These are phyloP conservation scores for Aphaenogaster floridana DNA, from an alignment of 1,140 invertebrate genomes.

Conservation along the genomic window DNA sequence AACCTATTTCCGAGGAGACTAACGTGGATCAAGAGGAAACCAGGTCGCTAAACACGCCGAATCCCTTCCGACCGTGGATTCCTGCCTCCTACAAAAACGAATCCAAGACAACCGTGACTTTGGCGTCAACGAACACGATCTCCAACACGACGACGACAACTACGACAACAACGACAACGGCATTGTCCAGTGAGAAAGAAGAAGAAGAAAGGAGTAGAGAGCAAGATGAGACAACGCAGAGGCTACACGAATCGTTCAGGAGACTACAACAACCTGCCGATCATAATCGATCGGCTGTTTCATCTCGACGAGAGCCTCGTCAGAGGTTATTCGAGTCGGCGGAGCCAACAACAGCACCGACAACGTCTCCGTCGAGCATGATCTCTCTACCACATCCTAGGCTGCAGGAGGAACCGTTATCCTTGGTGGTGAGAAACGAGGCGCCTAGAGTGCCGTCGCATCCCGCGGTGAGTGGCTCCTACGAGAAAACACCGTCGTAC, in stretches of 20 bases:
- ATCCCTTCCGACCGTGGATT: conserved; percentile 88
- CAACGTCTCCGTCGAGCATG: conserved; percentile 50
- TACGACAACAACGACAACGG: not conserved
- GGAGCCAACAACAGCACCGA: conserved; percentile 46
- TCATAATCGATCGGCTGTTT: conserved; percentile 1
- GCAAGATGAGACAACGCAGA: conserved; percentile 61
- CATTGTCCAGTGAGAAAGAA: not conserved
- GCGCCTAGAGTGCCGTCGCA: conserved; percentile 87
- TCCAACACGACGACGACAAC: conserved; percentile 3
- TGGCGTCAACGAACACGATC: not conserved
- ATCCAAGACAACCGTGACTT: conserved; percentile 50
- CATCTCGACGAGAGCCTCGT: conserved; percentile 61
- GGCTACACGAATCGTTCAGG: conserved; percentile 53
- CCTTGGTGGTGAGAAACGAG: conserved; percentile 85
- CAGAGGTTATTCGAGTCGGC: conserved; percentile 58
- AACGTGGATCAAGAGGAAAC: conserved; percentile 82
- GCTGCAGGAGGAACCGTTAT: conserved; percentile 85
- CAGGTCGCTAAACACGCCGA: conserved; percentile 79
- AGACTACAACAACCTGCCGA: conserved; percentile 50
- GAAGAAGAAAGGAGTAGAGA: conserved; percentile 43
- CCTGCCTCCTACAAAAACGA: conserved; percentile 65
- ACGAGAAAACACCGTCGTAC: conserved; percentile 69
- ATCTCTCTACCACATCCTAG: conserved; percentile 63
- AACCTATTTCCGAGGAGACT: conserved; percentile 82
- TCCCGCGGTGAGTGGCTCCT: conserved; percentile 84